Evolutionary conservation across 2,113 vertebrate species (phyloP).

Genomic region (Gavia stellata): DNA sequence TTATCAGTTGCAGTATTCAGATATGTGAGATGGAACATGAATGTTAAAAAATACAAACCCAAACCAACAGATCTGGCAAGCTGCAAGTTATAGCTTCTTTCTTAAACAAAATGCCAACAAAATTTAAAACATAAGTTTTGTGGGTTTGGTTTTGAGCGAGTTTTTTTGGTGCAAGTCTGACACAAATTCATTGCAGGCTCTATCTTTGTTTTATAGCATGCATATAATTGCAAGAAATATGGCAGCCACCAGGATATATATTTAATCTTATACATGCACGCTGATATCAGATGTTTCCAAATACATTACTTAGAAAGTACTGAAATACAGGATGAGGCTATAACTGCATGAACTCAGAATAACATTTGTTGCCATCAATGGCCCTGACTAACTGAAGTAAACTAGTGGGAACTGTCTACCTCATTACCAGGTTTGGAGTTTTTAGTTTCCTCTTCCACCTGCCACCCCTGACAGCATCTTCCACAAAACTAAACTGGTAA

Average conservation of each 20-base stretch:
- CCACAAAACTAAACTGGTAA: neutral
- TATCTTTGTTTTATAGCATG: neutral
- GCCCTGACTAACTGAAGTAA: neutral
- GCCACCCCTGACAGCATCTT: neutral
- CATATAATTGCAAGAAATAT: neutral
- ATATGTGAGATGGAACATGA: neutral
- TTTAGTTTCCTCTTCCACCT: neutral
- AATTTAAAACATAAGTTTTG: neutral
- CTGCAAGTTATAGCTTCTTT: neutral
- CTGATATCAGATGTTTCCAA: neutral
- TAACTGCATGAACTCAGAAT: neutral
- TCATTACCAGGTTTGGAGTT: neutral
- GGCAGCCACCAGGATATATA: neutral
- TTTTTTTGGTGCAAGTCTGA: neutral
- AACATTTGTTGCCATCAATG: neutral
- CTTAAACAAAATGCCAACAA: neutral
- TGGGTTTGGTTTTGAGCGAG: rapidly evolving
- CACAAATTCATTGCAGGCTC: neutral
- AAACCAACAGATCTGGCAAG: neutral
- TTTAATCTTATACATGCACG: neutral
- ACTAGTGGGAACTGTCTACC: neutral
- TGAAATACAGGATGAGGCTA: neutral
- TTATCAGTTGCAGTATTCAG: neutral
- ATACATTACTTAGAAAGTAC: neutral
- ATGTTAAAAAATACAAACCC: neutral